Conservation (phyloP, 1,140 invertebrate genomes). For the Armadillidium nasatum region DNA sequence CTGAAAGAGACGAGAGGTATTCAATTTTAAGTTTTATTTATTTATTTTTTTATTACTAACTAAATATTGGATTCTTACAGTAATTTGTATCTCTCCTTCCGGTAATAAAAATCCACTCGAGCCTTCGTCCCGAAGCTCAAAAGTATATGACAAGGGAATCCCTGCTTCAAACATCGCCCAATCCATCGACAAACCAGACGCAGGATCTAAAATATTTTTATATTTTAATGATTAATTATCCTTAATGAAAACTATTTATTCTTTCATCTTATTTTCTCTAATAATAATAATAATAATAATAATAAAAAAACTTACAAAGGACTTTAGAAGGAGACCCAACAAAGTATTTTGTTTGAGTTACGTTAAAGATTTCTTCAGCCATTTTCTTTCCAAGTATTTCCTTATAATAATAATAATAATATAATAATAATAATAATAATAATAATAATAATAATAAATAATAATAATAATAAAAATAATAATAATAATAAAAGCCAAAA, state of each 20-base stretch:
- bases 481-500: no score
- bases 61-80: background rate
- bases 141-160: conserved; percentile 17
- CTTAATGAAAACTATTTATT: background rate
- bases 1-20: no score
- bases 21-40: no score
- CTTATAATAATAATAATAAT: no score
- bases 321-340: background rate
- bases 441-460: no score
- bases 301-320: background rate
- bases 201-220: background rate
- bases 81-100: background rate
- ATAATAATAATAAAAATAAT: no score
- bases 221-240: background rate
- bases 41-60: background rate
- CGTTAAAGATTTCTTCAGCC: background rate
- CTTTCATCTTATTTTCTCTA: background rate
- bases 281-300: background rate
- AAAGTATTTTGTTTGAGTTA: background rate
- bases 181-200: background rate
- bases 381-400: background rate
- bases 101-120: conserved; percentile 23
- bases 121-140: conserved; percentile 22
- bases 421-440: no score
- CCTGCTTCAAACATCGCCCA: background rate